Evolutionary conservation across 2,797 vertebrate genomes (phyloP).

Genomic region (Poeciliopsis paucimaculata): DNA sequence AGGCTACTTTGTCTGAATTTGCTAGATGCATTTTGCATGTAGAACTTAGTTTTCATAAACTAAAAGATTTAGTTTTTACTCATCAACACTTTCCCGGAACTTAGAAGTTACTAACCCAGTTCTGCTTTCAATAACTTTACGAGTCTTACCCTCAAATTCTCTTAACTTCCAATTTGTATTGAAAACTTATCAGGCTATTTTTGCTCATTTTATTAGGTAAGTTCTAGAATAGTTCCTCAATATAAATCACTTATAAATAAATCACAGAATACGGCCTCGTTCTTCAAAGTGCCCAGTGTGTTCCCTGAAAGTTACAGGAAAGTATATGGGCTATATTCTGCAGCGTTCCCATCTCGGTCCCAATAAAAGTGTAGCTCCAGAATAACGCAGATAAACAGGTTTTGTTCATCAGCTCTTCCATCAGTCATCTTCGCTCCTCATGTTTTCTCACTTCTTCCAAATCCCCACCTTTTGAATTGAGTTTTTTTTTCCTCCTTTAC

Average conservation of each 20-base stretch:
- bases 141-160: not conserved
- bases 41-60: not conserved
- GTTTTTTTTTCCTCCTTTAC: not conserved
- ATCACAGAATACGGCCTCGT: not conserved
- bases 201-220: not conserved
- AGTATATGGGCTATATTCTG: not conserved
- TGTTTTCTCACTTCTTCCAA: slow-evolving; percentile 29
- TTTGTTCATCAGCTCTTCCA: not conserved
- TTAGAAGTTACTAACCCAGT: not conserved
- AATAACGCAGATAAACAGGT: not conserved
- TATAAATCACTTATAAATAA: not conserved
- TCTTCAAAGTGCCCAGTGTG: not conserved
- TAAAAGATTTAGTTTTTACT: not conserved
- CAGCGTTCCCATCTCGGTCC: not conserved
- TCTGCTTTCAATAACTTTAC: not conserved
- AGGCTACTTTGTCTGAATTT: not conserved
- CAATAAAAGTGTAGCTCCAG: not conserved
- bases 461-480: not conserved
- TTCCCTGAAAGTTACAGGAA: not conserved
- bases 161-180: not conserved
- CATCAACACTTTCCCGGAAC: not conserved
- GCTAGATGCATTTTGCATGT: not conserved
- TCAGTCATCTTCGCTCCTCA: slow-evolving; percentile 8
- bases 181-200: not conserved
- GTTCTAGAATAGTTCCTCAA: not conserved